These are phyloP conservation scores for Tapirus terrestris DNA, from an alignment of 2,113 vertebrate genomes.

Conservation along the genomic window DNA sequence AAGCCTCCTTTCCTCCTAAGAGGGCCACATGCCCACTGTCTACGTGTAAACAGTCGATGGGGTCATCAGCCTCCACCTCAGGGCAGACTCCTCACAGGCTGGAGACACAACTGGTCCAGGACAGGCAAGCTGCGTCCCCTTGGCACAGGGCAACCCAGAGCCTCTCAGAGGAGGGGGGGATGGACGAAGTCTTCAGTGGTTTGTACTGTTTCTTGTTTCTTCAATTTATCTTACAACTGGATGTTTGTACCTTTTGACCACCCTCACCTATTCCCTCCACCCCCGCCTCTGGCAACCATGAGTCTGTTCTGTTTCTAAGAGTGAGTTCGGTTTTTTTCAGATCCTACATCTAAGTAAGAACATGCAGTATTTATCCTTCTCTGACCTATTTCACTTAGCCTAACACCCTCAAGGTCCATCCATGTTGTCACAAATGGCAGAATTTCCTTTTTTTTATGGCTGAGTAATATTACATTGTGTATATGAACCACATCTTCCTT, in stretches of 20 bases:
- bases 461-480: too few species aligned
- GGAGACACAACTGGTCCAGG: background rate
- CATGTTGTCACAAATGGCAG: background rate
- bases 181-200: too few species aligned
- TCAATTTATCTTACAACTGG: background rate
- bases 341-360: background rate
- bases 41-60: too few species aligned
- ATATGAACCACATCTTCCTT: too few species aligned
- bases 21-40: background rate
- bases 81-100: background rate
- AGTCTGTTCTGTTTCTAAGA: too few species aligned
- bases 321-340: background rate
- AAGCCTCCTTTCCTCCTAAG: background rate
- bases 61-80: too few species aligned
- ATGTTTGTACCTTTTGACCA: background rate
- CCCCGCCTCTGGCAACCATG: background rate
- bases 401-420: background rate
- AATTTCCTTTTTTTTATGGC: background rate
- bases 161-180: rapidly evolving
- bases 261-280: too few species aligned
- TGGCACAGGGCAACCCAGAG: background rate
- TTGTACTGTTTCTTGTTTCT: background rate
- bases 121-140: background rate
- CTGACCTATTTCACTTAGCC: background rate
- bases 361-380: background rate